Conservation (phyloP, 2,888 invertebrate species). For the Sesamia inferens region DNA sequence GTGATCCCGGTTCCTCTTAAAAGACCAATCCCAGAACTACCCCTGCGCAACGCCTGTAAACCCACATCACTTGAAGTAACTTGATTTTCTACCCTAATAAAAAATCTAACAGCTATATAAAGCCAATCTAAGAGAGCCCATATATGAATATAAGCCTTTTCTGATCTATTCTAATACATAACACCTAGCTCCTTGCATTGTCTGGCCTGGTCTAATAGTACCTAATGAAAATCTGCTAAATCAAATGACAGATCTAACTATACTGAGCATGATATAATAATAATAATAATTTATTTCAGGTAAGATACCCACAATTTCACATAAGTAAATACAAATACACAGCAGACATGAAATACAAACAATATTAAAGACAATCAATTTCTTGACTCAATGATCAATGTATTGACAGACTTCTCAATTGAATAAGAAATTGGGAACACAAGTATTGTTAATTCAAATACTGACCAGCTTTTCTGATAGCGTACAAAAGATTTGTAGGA, state of each 20-base stretch:
- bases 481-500: background rate
- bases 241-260: background rate
- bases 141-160: too few relatives aligned
- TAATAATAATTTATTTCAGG: too few relatives aligned
- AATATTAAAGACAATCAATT: background rate
- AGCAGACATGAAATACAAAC: too few relatives aligned
- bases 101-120: background rate
- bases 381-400: slow-evolving; percentile 27
- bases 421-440: background rate
- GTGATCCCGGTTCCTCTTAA: too few relatives aligned
- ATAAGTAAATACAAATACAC: too few relatives aligned
- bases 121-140: too few relatives aligned
- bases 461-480: slow-evolving; percentile 20
- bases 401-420: slow-evolving; percentile 16
- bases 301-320: too few relatives aligned
- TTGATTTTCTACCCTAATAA: background rate
- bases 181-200: background rate
- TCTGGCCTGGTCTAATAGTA: background rate
- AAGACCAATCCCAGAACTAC: too few relatives aligned
- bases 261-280: background rate
- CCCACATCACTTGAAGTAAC: background rate
- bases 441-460: slow-evolving; percentile 31
- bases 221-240: slow-evolving; percentile 1
- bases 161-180: background rate
- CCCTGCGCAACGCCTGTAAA: too few relatives aligned